Percentiles rank a stretch among this genome's conserved stretches.
These are phyloP conservation scores for Helicoverpa armigera DNA, from an alignment of 1,140 invertebrate species.

Conservation along the genomic window DNA sequence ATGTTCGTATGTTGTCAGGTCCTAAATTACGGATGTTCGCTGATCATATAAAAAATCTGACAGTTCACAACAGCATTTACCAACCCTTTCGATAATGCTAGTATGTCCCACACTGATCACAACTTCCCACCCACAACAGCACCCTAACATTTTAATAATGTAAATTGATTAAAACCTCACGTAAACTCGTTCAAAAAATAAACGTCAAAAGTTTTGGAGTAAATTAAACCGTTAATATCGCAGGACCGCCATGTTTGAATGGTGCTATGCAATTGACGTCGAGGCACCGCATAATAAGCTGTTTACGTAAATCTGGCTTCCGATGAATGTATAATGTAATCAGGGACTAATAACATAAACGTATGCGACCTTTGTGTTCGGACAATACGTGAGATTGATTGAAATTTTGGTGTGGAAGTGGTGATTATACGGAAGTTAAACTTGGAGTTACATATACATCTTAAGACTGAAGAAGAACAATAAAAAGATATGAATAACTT, in stretches of 20 bases:
- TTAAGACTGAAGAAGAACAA: too few species aligned
- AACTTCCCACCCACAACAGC: conserved; percentile 15
- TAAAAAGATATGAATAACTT: too few species aligned
- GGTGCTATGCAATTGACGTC: conserved; percentile 37
- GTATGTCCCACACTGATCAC: not conserved
- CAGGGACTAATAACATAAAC: conserved; percentile 66
- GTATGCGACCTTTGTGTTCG: conserved; percentile 56
- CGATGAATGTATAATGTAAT: conserved; percentile 82
- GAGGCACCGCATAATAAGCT: conserved; percentile 69
- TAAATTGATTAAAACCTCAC: conserved; percentile 46
- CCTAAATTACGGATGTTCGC: too few species aligned
- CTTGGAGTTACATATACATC: not conserved
- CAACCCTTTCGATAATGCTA: not conserved
- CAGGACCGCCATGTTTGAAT: conserved; percentile 58
- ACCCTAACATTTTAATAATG: conserved; percentile 46
- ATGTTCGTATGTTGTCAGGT: too few species aligned
- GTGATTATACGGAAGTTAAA: not conserved
- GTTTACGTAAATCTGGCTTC: conserved; percentile 74
- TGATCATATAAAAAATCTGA: not conserved
- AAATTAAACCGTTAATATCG: conserved; percentile 70
- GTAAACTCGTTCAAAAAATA: conserved; percentile 37
- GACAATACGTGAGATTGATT: conserved; percentile 39
- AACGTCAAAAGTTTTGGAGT: conserved; percentile 49
- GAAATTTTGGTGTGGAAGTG: conserved; percentile 28
- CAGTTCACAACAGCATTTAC: not conserved